A percentile compares a stretch with the other conserved stretches of the same genome.
These are phyloP conservation scores for Mustela lutreola DNA, from an alignment of 2,113 vertebrate species.

Conservation along the genomic window DNA sequence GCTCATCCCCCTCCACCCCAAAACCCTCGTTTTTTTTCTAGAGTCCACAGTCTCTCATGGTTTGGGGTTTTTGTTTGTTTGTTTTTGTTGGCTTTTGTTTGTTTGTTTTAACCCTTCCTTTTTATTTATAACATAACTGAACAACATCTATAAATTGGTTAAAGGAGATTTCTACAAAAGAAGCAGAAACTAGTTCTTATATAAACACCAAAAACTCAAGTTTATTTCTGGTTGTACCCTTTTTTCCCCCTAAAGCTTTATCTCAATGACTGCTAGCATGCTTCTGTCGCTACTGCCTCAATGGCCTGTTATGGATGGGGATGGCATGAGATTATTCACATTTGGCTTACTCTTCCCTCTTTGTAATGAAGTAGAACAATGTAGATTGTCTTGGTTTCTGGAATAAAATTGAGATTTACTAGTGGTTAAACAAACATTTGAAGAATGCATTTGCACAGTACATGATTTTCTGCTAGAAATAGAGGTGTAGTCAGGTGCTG, in stretches of 20 bases:
- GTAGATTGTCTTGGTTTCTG: neutral
- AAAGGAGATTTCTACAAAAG: neutral
- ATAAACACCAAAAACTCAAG: slow-evolving; percentile 10
- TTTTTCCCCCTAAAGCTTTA: neutral
- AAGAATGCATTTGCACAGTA: neutral
- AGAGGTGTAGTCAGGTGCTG: too few relatives aligned
- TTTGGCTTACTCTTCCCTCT: neutral
- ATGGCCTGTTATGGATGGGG: neutral
- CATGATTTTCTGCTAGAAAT: too few relatives aligned
- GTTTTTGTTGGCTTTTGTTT: neutral
- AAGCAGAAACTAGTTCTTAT: neutral
- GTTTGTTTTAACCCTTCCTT: neutral
- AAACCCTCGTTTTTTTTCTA: too few relatives aligned
- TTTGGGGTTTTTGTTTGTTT: neutral
- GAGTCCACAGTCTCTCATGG: too few relatives aligned
- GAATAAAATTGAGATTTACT: neutral
- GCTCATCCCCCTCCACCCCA: too few relatives aligned
- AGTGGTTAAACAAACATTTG: neutral
- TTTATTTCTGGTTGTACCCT: neutral
- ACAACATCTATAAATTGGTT: neutral
- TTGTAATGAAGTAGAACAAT: neutral
- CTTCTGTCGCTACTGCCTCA: neutral
- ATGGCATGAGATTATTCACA: neutral
- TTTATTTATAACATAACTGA: neutral
- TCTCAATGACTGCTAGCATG: neutral